Percentiles rank a stretch among this genome's conserved stretches.
These are phyloP conservation scores for Cinclus mexicanus DNA, from an alignment of 2,113 vertebrate species.

Conservation along the genomic window DNA sequence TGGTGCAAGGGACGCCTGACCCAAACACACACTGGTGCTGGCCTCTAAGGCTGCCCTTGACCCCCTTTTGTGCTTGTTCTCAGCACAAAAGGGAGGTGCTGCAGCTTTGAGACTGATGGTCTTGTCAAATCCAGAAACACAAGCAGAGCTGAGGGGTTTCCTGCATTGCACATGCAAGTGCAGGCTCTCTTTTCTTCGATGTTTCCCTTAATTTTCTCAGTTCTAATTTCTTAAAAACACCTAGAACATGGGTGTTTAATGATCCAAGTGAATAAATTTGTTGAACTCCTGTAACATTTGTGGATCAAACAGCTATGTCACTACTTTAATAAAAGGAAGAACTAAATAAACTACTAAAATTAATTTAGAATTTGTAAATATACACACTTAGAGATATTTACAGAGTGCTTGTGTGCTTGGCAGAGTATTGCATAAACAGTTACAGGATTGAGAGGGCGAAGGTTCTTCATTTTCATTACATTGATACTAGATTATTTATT, in stretches of 20 bases:
- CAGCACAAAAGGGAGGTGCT: not conserved
- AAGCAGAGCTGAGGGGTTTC: not conserved
- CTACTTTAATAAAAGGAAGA: not conserved
- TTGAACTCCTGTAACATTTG: not conserved
- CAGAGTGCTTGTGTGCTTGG: not conserved
- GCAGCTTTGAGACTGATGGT: not conserved
- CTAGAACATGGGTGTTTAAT: not conserved
- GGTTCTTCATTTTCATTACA: not conserved
- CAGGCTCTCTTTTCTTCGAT: not conserved
- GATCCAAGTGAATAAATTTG: not conserved
- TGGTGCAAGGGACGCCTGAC: accelerated
- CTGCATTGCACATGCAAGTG: not conserved
- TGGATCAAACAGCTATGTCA: not conserved
- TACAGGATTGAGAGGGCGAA: not conserved
- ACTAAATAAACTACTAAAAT: not conserved
- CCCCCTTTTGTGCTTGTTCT: not conserved
- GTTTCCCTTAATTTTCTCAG: not conserved
- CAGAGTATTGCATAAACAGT: not conserved
- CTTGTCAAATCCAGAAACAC: not conserved
- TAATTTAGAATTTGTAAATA: not conserved
- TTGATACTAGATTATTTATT: not conserved
- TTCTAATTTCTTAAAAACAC: not conserved
- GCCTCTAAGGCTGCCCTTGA: accelerated
- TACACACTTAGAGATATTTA: not conserved
- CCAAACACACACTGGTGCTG: accelerated